phyloP scores from a whole-genome alignment of 2,113 vertebrate species.

The Lophochroa leadbeateri region DNA sequence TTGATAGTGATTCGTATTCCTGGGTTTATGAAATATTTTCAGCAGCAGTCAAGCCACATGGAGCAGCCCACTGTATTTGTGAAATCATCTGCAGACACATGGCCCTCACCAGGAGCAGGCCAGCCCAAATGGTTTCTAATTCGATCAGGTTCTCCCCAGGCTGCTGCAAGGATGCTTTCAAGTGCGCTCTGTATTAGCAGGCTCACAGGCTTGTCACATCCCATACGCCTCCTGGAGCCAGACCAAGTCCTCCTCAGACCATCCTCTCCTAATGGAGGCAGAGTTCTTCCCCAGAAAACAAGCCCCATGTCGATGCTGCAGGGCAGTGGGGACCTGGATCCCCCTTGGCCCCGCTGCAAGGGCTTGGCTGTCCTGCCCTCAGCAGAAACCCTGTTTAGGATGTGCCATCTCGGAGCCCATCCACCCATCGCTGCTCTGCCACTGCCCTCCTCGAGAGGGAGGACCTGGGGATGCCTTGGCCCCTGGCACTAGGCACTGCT shows the following conservation, averaged over 20 bases:
- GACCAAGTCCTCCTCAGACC: background rate
- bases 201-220: background rate
- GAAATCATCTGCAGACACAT: background rate
- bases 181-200: background rate
- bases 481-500: background rate
- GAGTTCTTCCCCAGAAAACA: background rate
- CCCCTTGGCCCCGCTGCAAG: background rate
- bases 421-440: background rate
- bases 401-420: accelerated
- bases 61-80: background rate
- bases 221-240: background rate
- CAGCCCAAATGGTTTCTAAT: background rate
- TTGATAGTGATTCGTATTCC: constrained; percentile 63
- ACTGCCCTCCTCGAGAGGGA: accelerated
- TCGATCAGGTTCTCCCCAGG: background rate
- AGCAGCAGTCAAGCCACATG: background rate
- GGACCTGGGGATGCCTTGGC: background rate
- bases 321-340: accelerated
- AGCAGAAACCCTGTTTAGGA: background rate
- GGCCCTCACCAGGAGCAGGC: background rate
- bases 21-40: constrained; percentile 67
- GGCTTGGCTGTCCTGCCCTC: background rate
- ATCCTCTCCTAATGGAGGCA: accelerated
- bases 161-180: background rate
- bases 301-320: background rate